Evolutionary conservation across 53 echinoderm and acorn worm species (phyloP).

Genomic region (Patiria pectinifera): DNA sequence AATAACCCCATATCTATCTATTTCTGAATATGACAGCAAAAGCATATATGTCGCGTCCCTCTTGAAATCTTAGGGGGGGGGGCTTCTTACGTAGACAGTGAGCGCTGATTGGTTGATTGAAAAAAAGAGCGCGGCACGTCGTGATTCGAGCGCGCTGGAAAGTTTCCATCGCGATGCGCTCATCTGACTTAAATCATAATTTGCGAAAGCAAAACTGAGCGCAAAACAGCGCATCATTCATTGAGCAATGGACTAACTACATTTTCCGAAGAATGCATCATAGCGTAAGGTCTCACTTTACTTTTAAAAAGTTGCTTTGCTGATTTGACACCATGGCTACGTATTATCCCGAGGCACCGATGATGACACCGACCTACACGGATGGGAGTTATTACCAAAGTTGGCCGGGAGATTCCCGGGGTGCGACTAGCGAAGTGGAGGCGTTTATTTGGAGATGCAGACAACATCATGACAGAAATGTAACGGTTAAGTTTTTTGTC

Average conservation of each 20-base stretch:
- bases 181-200: not conserved
- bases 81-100: not conserved
- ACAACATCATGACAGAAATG: constrained; percentile 19
- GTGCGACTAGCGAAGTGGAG: constrained; percentile 24
- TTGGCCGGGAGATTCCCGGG: not conserved
- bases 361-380: not conserved
- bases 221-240: too few species aligned
- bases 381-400: not conserved
- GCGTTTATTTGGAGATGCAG: constrained; percentile 51
- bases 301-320: not conserved
- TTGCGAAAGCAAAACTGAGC: not conserved
- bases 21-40: too few species aligned
- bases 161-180: not conserved
- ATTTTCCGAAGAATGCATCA: too few species aligned
- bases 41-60: too few species aligned
- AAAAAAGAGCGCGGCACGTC: not conserved
- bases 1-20: too few species aligned
- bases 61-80: not conserved
- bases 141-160: not conserved
- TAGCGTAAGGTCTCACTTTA: too few species aligned
- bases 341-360: not conserved
- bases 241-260: too few species aligned
- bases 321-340: not conserved
- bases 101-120: not conserved
- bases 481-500: not conserved